Evolutionary conservation across 1,140 invertebrate species (phyloP).

Genomic region (Calephelis nemesis): DNA sequence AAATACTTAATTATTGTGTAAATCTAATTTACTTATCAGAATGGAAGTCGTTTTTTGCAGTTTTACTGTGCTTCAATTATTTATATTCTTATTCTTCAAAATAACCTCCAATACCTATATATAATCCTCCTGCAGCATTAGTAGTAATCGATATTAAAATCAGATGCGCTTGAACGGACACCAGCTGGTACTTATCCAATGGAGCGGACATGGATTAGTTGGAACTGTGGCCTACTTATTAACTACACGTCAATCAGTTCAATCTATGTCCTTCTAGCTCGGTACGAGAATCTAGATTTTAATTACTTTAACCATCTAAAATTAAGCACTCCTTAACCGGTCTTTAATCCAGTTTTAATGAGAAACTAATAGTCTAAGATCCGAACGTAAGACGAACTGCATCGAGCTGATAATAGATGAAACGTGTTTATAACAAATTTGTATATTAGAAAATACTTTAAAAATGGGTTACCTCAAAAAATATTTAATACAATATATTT

Average conservation of each 20-base stretch:
- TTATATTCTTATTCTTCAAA: no score
- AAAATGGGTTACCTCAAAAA: no score
- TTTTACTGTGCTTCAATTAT: no score
- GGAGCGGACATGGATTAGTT: constrained; percentile 30
- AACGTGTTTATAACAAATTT: no score
- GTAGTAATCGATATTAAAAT: constrained; percentile 23
- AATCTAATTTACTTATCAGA: no score
- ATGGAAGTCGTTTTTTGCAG: no score
- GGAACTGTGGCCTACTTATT: constrained; percentile 33
- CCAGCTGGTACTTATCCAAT: constrained; percentile 25
- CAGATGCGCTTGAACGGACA: background rate
- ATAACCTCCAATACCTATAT: background rate
- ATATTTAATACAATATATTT: no score
- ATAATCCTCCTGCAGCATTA: background rate
- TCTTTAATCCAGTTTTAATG: background rate
- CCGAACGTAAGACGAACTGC: no score
- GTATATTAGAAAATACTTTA: no score
- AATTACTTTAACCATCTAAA: constrained; percentile 2
- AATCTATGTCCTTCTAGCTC: constrained; percentile 42
- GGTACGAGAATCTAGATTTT: constrained; percentile 26
- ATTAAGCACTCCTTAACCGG: background rate
- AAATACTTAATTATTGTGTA: no score
- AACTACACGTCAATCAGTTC: constrained; percentile 43
- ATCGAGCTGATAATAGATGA: no score
- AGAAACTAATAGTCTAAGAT: background rate